phyloP scores from a whole-genome alignment of 2,797 vertebrate genomes.

The Avahi laniger region DNA sequence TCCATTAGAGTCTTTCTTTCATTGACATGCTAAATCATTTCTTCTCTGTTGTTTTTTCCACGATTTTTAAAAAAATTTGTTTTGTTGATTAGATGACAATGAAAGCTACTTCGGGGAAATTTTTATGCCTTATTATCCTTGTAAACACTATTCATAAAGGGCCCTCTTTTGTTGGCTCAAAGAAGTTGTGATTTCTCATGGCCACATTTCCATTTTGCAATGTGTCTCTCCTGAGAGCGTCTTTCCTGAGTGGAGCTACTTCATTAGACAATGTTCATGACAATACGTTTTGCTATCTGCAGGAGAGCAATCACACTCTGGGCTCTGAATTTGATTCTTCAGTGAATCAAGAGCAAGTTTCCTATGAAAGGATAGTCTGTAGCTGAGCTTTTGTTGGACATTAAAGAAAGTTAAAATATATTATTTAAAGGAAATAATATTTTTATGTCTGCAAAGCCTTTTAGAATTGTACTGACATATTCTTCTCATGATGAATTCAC shows the following conservation, averaged over 20 bases:
- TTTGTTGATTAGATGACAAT: not conserved
- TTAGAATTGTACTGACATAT: not conserved
- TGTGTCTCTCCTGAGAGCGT: not conserved
- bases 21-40: not conserved
- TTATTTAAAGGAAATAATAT: not conserved
- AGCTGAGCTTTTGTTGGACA: not conserved
- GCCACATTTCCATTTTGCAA: not conserved
- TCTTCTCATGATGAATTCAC: not conserved
- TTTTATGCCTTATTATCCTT: not conserved
- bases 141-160: not conserved
- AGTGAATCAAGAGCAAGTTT: not conserved
- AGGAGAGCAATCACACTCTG: not conserved
- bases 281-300: not conserved
- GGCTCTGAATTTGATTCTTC: not conserved
- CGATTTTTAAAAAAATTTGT: not conserved
- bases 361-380: not conserved
- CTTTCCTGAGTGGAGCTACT: not conserved
- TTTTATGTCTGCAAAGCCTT: not conserved
- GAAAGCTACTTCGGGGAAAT: not conserved
- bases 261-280: not conserved
- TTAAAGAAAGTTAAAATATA: conserved; percentile 19
- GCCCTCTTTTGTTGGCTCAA: not conserved
- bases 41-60: not conserved
- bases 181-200: not conserved
- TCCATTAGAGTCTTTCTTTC: not conserved